phyloP scores from a whole-genome alignment of 2,888 invertebrate species.

The Formica aserva region DNA sequence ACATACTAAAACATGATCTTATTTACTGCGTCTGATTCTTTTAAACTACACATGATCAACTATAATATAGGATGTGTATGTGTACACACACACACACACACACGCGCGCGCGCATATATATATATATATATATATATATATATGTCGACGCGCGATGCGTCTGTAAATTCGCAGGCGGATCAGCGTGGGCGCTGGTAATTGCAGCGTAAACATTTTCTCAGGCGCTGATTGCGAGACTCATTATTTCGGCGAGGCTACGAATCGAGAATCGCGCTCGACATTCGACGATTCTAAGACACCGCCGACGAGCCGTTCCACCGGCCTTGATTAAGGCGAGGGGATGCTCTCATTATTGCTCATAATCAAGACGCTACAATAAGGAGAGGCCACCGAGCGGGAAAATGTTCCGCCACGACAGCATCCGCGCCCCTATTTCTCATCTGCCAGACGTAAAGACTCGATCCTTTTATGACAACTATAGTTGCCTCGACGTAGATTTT shows the following conservation, averaged over 20 bases:
- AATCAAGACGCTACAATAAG: conserved; percentile 81
- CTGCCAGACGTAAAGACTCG: conserved; percentile 36
- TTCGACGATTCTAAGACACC: conserved; percentile 74
- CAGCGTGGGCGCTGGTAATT: conserved; percentile 76
- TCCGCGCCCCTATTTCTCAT: conserved; percentile 43
- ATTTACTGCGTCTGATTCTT: conserved; percentile 44
- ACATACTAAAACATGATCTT: neutral
- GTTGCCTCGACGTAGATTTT: conserved; percentile 17
- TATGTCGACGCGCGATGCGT: conserved; percentile 12
- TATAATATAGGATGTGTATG: neutral
- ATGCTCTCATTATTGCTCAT: conserved; percentile 82
- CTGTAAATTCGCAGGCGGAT: conserved; percentile 52
- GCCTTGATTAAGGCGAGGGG: conserved; percentile 75
- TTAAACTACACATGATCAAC: neutral
- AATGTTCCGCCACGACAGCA: conserved; percentile 48
- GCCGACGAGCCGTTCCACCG: conserved; percentile 55
- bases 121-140: neutral
- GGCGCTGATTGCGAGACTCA: conserved; percentile 84
- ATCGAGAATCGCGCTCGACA: conserved; percentile 79
- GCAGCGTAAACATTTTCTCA: conserved; percentile 83
- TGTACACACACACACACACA: neutral
- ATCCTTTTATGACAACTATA: conserved; percentile 43
- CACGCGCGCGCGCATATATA: too few relatives aligned
- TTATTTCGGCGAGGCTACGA: conserved; percentile 81
- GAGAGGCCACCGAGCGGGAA: conserved; percentile 43